Conservation (phyloP, 2,888 invertebrate genomes). For the Mycogona germanica region DNA sequence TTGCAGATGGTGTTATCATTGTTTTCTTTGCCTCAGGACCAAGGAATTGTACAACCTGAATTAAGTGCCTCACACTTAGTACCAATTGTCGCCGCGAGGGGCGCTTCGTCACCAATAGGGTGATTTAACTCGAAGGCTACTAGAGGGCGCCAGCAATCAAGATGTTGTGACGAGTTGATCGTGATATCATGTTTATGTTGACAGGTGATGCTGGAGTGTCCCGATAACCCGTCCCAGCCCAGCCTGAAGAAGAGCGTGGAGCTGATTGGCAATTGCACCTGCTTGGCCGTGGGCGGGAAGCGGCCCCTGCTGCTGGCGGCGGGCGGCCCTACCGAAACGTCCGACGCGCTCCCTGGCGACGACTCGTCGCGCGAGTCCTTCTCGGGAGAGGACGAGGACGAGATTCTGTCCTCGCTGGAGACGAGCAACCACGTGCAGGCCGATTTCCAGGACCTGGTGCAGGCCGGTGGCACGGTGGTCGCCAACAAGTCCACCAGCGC, state of each 20-base stretch:
- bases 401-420: conserved; percentile 3
- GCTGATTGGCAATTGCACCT: conserved; percentile 52
- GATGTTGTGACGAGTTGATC: background rate
- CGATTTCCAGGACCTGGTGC: background rate
- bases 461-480: background rate
- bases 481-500: background rate
- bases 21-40: background rate
- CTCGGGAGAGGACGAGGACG: conserved; percentile 1
- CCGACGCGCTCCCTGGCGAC: background rate
- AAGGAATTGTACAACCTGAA: background rate
- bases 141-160: background rate
- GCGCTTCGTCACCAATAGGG: no score
- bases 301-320: no score
- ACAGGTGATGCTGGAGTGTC: conserved; percentile 47
- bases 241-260: conserved; percentile 38
- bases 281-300: conserved; percentile 49
- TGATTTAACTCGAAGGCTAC: no score
- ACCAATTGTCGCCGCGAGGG: no score
- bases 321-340: conserved; percentile 4
- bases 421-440: conserved; percentile 4
- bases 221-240: conserved; percentile 3
- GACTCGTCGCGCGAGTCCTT: conserved; percentile 1
- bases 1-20: background rate
- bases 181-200: conserved; percentile 17
- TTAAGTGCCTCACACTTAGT: no score